Percentiles rank a stretch among this genome's conserved stretches.
These are phyloP conservation scores for Eilema sororculum DNA, from an alignment of 2,888 invertebrate species.

Conservation along the genomic window DNA sequence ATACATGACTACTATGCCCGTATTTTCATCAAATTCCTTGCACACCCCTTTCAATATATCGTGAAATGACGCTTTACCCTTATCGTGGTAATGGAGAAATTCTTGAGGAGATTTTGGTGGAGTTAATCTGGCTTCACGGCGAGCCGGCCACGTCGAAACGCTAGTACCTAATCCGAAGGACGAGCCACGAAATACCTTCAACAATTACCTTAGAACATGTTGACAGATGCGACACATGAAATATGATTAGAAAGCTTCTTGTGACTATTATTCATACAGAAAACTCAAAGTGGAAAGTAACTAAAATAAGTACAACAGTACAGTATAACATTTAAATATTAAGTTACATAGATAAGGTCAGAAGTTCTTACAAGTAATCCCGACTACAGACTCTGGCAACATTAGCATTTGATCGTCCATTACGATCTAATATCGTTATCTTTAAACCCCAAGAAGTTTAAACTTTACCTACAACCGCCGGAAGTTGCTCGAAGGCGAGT, in stretches of 20 bases:
- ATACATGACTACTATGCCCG: background rate
- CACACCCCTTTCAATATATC: conserved; percentile 11
- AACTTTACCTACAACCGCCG: conserved; percentile 13
- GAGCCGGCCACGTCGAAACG: conserved; percentile 25
- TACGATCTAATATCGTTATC: conserved; percentile 21
- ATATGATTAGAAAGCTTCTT: background rate
- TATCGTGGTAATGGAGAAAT: conserved; percentile 41
- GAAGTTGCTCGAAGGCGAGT: conserved; percentile 2
- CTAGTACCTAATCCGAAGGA: conserved; percentile 39
- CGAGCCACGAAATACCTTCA: conserved; percentile 32
- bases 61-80: conserved; percentile 16
- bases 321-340: no score
- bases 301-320: background rate
- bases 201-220: conserved; percentile 23
- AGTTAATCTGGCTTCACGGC: conserved; percentile 38
- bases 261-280: background rate
- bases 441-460: conserved; percentile 7
- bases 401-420: conserved; percentile 21
- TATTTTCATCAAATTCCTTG: conserved; percentile 13
- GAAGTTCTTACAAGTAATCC: conserved; percentile 4
- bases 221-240: conserved; percentile 19
- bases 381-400: background rate
- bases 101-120: conserved; percentile 34
- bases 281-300: background rate
- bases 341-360: no score